Evolutionary conservation across 2,113 vertebrate genomes (phyloP).

Genomic region (Myanophis thanlyinensis): DNA sequence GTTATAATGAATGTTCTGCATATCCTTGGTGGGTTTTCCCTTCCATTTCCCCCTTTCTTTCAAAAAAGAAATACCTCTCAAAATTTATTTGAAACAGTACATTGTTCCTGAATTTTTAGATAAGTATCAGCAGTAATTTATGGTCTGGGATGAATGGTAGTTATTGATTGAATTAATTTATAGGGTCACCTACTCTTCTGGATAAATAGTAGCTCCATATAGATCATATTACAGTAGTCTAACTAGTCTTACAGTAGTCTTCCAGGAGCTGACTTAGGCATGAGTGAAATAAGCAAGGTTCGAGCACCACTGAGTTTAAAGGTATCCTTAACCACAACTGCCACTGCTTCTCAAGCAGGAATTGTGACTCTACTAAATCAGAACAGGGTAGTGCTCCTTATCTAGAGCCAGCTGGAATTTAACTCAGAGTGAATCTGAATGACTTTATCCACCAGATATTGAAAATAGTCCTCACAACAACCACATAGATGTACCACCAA

Average conservation of each 20-base stretch:
- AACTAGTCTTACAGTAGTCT: not conserved
- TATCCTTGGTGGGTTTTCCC: accelerated
- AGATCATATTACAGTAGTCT: not conserved
- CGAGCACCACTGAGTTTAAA: not conserved
- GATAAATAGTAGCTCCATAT: not conserved
- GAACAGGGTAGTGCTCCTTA: not conserved
- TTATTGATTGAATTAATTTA: not conserved
- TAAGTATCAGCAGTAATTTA: not conserved
- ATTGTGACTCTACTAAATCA: not conserved
- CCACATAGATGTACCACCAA: not conserved
- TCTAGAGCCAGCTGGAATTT: not conserved
- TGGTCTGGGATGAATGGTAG: not conserved
- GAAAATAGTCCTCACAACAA: not conserved
- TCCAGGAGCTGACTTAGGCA: not conserved
- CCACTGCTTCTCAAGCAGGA: not conserved
- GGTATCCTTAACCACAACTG: not conserved
- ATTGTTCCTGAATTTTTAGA: accelerated
- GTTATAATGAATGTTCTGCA: not conserved
- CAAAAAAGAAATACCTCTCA: accelerated
- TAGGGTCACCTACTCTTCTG: not conserved
- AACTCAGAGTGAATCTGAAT: not conserved
- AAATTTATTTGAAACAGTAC: accelerated
- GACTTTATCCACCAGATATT: not conserved
- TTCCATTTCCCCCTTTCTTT: not conserved
- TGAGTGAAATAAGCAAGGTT: not conserved